Evolutionary conservation across 2,113 vertebrate genomes (phyloP).

Genomic region (Pteropus alecto): DNA sequence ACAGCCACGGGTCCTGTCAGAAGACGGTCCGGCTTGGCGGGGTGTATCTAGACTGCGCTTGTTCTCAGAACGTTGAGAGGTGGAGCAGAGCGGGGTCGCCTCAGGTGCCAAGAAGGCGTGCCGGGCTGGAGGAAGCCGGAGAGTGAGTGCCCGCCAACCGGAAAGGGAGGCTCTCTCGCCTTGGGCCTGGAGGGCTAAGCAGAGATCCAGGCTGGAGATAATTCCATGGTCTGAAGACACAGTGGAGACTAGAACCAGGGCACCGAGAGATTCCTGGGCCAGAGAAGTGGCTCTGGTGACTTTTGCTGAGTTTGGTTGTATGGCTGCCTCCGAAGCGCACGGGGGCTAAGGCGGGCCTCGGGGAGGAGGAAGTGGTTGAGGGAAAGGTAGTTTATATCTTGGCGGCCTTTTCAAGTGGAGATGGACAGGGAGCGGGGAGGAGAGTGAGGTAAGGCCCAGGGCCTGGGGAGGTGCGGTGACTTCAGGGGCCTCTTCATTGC

Average conservation of each 20-base stretch:
- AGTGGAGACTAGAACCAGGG: neutral
- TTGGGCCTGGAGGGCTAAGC: neutral
- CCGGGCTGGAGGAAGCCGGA: neutral
- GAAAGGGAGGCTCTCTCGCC: neutral
- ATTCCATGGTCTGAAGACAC: neutral
- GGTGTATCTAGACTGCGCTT: constrained; percentile 5
- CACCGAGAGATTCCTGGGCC: neutral
- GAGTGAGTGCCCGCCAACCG: neutral
- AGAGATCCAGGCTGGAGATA: no score
- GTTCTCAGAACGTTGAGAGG: constrained; percentile 29
- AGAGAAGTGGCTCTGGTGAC: neutral
- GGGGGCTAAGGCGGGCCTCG: neutral
- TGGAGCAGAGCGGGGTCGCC: constrained; percentile 19
- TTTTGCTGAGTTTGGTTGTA: neutral
- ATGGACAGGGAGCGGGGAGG: neutral
- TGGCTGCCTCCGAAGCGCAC: neutral
- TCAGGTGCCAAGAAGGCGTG: neutral
- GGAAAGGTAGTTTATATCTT: neutral
- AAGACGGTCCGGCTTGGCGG: neutral
- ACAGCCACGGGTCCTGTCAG: neutral
- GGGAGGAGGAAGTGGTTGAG: neutral
- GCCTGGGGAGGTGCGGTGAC: neutral
- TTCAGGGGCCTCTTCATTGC: neutral
- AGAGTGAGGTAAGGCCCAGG: no score
- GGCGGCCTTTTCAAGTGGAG: neutral